Evolutionary conservation across 2,888 invertebrate genomes (phyloP), one percentile per base, ranked within the genome.

Genomic region (Stegana nigrithorax): DNA sequence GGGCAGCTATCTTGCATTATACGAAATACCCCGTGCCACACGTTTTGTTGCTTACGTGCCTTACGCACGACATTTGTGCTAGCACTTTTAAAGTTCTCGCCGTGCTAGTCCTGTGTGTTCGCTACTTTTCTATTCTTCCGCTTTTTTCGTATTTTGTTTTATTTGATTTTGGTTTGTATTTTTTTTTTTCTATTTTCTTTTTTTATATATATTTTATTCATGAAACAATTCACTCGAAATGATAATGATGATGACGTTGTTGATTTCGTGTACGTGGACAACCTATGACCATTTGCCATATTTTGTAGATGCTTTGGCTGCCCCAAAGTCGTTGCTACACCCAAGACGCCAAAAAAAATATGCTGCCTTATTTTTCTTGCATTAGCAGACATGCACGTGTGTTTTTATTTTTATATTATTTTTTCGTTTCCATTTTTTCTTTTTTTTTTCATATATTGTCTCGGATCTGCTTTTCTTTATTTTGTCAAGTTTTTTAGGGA

Each of bases 181-280:
- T n/a, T n/a, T n/a, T n/a, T n/a, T n/a, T n/a, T n/a, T n/a, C n/a
- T n/a, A n/a, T n/a, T n/a, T n/a, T n/a, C n/a, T n/a, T 5, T 42
- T 14, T 50, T 50, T 50, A 32, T 17, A 12, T 55, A 36, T 55
- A 55, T 36, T 55, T 55, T 55, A 55, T 36, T 55, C 36, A 55
- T 55, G 53, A 55, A 55, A 55, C 23, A 36, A 55, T 36, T 55
- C 53, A 55, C 32, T 55, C 36, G 53, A 55, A 55, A 55, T 55
- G 53, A 55, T 55, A 55, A 55, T 55, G 53, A 36, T 21, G 53
- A 55, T 55, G 53, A 36, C 21, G 45, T 10, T 21, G 51, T 17
- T 51, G 27, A 27, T 19, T 8, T 17, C 23, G 29, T 51, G 27
- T 17, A 51, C 51, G 29, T 51, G 51, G 29, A 51, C 51, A 51